Conservation (phyloP, 1,140 invertebrate genomes). For the Theocolax elegans region DNA sequence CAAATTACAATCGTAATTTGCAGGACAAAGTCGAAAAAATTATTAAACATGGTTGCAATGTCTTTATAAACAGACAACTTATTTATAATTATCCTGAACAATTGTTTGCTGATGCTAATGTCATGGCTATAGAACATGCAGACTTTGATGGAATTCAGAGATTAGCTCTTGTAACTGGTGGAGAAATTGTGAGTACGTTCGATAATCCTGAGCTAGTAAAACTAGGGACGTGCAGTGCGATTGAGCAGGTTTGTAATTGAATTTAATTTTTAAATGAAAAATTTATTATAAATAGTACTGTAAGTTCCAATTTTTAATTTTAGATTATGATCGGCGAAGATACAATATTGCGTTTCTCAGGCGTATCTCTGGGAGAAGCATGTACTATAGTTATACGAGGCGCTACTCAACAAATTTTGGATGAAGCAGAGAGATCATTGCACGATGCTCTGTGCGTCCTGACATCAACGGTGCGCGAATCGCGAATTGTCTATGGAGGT, state of each 20-base stretch:
- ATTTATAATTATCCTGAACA: conserved; percentile 99
- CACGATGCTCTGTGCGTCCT: conserved; percentile 99
- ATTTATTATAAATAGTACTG: too few relatives aligned
- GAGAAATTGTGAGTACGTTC: conserved; percentile 99
- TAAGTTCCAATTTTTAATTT: conserved; percentile 29
- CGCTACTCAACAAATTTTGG: conserved; percentile 99
- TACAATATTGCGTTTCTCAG: conserved; percentile 93
- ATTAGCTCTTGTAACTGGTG: conserved; percentile 95
- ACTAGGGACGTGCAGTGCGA: conserved; percentile 93
- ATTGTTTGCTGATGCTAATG: conserved; percentile 96
- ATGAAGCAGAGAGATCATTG: conserved; percentile 97
- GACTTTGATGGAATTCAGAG: conserved; percentile 99
- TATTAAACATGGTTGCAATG: conserved; percentile 94
- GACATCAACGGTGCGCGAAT: conserved; percentile 93
- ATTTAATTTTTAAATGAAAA: too few relatives aligned
- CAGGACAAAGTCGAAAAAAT: conserved; percentile 97
- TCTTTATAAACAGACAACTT: conserved; percentile 99
- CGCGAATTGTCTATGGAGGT: conserved; percentile 91
- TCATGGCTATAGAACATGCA: conserved; percentile 99
- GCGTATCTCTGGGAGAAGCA: conserved; percentile 93
- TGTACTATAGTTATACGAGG: conserved; percentile 97
- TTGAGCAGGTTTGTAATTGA: conserved; percentile 81
- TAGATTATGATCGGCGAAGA: conserved; percentile 98
- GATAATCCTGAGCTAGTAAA: conserved; percentile 92
- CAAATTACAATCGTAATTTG: conserved; percentile 4